Base-by-base conservation (phyloP, 2,797 vertebrate genomes). In the Falco columbarius region DNA sequence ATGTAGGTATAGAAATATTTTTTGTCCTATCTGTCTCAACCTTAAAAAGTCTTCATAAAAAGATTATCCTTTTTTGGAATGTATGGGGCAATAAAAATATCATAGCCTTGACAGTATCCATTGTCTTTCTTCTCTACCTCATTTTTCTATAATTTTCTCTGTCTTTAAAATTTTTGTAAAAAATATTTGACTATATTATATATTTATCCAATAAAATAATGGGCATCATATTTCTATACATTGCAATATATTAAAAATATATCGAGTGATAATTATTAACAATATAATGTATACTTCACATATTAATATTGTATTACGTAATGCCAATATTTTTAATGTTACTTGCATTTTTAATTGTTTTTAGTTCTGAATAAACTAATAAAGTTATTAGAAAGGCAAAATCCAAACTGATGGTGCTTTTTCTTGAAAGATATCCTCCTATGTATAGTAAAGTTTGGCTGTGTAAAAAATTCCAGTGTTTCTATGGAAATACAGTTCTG, bases 181-280 rank as follows among this genome's bases (percentile, higher is more conserved):
- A 15, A 27, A 12, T 59, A 76, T 55, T 47, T 71, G 3, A 36
- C 9, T 74, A 16, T 27, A 34, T 68, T 49, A 42, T 34, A 9
- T 10, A 44, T 34, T 81, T 52, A n/a, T 30, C 90, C n/a, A 62
- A n/a, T 22, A 49, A 80, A 73, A 49, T n/a, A 38, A 8, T 9
- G 26, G 16, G 4, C 2, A 77, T n/a, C 4, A 22, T 52, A 38
- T 9, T 66, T 7, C 1, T 73, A 44, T 18, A 38, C 0, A 1
- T 58, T 51, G 5, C 3, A 47, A 30, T 21, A 38, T 49, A 22
- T 32, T 81, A 55, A 18, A 18, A 88, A 19, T 47, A 34, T 10
- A 32, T 24, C 30, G 8, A 29, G 34, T 63, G 6, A 2, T 16
- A 62, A 40, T 16, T 62, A 63, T 7, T 54, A 81, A 23, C 1